A percentile compares a stretch with the other conserved stretches of the same genome.
These are phyloP conservation scores for Pristionchus exspectatus DNA, from an alignment of 2,888 invertebrate genomes.

Conservation along the genomic window DNA sequence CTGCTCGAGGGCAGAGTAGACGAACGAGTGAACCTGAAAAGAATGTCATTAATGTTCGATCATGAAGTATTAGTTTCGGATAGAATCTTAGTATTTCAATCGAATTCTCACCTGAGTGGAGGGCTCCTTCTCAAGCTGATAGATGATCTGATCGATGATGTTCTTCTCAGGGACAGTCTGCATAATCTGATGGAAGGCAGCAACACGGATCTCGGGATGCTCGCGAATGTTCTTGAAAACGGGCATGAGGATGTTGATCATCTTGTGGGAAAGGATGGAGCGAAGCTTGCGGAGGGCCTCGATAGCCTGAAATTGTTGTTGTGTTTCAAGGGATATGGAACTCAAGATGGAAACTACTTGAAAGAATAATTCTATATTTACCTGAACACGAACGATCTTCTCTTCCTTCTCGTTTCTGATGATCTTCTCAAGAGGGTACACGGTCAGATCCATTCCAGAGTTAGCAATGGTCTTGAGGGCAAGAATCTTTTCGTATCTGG, in stretches of 20 bases:
- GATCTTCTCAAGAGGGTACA: slow-evolving; percentile 75
- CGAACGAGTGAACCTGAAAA: slow-evolving; percentile 62
- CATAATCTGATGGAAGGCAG: slow-evolving; percentile 71
- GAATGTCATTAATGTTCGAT: no score
- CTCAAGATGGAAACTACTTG: no score
- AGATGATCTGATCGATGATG: slow-evolving; percentile 71
- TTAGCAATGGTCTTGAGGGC: slow-evolving; percentile 76
- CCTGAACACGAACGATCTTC: slow-evolving; percentile 64
- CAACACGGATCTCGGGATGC: slow-evolving; percentile 70
- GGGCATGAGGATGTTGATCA: slow-evolving; percentile 74
- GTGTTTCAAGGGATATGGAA: no score
- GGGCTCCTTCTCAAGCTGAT: slow-evolving; percentile 65
- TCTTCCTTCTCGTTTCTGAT: slow-evolving; percentile 67
- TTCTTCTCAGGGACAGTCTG: slow-evolving; percentile 67
- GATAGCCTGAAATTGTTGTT: slow-evolving; percentile 66
- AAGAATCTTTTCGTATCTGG: slow-evolving; percentile 72
- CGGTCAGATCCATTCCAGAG: slow-evolving; percentile 72
- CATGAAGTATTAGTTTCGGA: no score
- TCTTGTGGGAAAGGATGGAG: slow-evolving; percentile 66
- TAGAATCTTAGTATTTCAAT: no score
- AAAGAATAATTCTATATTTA: no score
- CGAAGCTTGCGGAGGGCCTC: slow-evolving; percentile 71
- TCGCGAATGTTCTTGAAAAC: slow-evolving; percentile 71
- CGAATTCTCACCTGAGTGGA: slow-evolving; percentile 64
- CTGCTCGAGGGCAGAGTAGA: slow-evolving; percentile 65